Conservation (phyloP, 2,797 vertebrate species). For the Paratrypauchen microcephalus region DNA sequence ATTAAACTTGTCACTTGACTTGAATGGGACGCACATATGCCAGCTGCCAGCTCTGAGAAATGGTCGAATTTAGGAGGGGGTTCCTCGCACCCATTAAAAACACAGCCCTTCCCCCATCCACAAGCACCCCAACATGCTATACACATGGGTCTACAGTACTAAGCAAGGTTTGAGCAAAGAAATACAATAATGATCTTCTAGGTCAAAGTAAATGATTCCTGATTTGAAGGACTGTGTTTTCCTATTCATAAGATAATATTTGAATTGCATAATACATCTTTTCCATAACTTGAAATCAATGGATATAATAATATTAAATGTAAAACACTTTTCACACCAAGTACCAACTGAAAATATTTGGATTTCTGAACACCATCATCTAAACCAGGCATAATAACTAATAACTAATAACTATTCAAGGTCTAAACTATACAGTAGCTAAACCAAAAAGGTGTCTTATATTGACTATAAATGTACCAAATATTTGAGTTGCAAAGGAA, state of each 20-base stretch:
- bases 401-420: too few species aligned
- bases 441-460: too few species aligned
- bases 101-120: constrained; percentile 30
- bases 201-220: too few species aligned
- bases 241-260: neutral
- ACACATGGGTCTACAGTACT: constrained; percentile 9
- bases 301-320: neutral
- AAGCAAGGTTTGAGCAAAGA: neutral
- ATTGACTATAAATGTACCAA: too few species aligned
- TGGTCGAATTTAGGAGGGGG: constrained; percentile 13
- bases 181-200: too few species aligned
- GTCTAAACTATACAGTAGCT: too few species aligned
- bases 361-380: too few species aligned
- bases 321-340: too few species aligned
- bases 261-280: neutral
- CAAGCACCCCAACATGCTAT: constrained; percentile 36
- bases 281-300: neutral
- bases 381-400: too few species aligned
- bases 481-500: too few species aligned
- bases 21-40: constrained; percentile 63
- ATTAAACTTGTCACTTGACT: constrained; percentile 67
- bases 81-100: constrained; percentile 39
- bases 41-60: constrained; percentile 65
- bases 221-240: too few species aligned
- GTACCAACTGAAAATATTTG: too few species aligned